Conservation (phyloP, 2,113 vertebrate species). For the Microtus montanus region DNA sequence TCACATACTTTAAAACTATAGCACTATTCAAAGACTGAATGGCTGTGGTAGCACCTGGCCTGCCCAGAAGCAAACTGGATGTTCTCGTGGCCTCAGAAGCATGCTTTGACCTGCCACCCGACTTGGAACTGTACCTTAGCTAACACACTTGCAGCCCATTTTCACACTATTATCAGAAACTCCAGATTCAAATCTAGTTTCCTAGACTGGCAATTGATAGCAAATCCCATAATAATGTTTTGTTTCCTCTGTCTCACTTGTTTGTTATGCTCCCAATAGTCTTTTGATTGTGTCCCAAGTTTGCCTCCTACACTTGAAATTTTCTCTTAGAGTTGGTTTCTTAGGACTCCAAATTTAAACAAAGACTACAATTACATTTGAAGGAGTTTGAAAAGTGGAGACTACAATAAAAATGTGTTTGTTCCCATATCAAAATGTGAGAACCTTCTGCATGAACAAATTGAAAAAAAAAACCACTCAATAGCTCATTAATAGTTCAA, state of each 20-base stretch:
- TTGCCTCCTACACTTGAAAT: conserved; percentile 2
- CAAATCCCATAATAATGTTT: not conserved
- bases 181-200: not conserved
- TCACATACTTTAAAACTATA: not conserved
- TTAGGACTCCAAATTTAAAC: not conserved
- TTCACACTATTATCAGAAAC: not conserved
- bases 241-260: not conserved
- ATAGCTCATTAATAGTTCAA: not conserved
- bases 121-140: not conserved
- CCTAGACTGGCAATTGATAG: not conserved
- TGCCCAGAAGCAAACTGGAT: not conserved
- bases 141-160: not conserved
- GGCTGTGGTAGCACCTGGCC: not conserved
- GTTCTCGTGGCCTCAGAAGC: not conserved
- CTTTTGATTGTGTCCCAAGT: not conserved
- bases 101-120: not conserved
- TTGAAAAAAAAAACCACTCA: conserved; percentile 1
- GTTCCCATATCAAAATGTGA: not conserved
- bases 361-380: not conserved
- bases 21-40: not conserved
- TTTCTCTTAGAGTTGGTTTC: conserved; percentile 18
- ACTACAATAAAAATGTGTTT: not conserved
- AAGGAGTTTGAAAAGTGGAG: conserved; percentile 1
- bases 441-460: conserved; percentile 3
- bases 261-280: not conserved